Evolutionary conservation across 1,140 invertebrate species (phyloP).

Genomic region (Temnothorax nylanderi): DNA sequence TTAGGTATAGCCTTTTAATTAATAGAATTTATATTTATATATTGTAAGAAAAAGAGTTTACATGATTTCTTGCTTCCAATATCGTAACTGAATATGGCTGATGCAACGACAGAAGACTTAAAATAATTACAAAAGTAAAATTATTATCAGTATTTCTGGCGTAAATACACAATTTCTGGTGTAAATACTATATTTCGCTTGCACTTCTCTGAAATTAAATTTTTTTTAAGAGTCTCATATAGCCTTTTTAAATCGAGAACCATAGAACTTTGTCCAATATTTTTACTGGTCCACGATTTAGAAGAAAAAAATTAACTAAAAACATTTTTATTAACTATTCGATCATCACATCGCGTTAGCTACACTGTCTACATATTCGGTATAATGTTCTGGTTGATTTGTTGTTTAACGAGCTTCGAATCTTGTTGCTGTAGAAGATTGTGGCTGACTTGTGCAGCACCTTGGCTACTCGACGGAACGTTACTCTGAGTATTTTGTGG

Average conservation of each 20-base stretch:
- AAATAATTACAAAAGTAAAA: conserved; percentile 10
- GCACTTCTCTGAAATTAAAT: background rate
- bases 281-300: background rate
- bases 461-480: conserved; percentile 36
- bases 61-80: background rate
- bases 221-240: background rate
- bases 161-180: background rate
- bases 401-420: conserved; percentile 18
- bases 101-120: background rate
- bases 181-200: background rate
- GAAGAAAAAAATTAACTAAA: conserved; percentile 6
- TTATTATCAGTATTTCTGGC: background rate
- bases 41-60: background rate
- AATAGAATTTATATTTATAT: background rate
- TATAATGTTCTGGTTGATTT: conserved; percentile 64
- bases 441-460: conserved; percentile 38
- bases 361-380: conserved; percentile 61
- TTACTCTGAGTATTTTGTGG: conserved; percentile 64
- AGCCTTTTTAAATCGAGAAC: background rate
- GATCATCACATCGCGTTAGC: background rate
- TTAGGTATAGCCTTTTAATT: no score
- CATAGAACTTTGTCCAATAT: background rate
- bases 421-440: conserved; percentile 42
- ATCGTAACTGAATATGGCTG: background rate
- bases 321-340: conserved; percentile 1